Percentiles rank a stretch among this genome's conserved stretches.
These are phyloP conservation scores for Neoniphon sammara DNA, from an alignment of 2,797 vertebrate genomes.

Conservation along the genomic window DNA sequence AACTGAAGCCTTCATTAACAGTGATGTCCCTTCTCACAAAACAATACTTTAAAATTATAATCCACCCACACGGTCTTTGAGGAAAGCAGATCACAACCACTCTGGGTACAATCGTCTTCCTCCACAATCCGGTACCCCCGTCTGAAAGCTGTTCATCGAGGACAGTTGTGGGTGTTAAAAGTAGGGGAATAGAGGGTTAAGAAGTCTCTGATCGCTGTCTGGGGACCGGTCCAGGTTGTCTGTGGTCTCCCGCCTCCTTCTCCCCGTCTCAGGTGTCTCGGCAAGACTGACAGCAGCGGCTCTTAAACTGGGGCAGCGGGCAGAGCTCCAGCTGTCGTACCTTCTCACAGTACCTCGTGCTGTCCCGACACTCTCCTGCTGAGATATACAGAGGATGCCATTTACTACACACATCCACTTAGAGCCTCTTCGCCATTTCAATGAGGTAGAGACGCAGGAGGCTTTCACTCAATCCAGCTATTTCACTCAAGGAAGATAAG, in stretches of 20 bases:
- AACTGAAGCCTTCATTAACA: conserved; percentile 70
- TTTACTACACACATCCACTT: not conserved
- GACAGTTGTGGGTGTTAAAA: conserved; percentile 43
- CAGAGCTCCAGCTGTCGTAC: conserved; percentile 95
- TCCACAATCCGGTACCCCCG: conserved; percentile 26
- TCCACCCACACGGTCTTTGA: conserved; percentile 37
- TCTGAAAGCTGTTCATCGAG: conserved; percentile 14
- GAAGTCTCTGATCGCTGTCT: conserved; percentile 45
- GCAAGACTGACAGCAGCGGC: conserved; percentile 94
- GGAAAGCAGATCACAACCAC: conserved; percentile 29
- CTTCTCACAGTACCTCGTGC: conserved; percentile 96
- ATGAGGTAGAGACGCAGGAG: not conserved
- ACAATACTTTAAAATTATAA: conserved; percentile 41
- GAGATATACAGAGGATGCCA: conserved; percentile 24
- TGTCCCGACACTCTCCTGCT: conserved; percentile 92
- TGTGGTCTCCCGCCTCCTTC: not conserved
- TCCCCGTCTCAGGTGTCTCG: conserved; percentile 84
- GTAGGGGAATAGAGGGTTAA: conserved; percentile 34
- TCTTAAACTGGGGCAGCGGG: conserved; percentile 91
- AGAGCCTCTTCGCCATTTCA: not conserved
- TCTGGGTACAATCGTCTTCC: conserved; percentile 31
- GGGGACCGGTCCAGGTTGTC: conserved; percentile 40
- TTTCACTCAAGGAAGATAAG: not conserved
- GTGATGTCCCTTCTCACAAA: conserved; percentile 31
- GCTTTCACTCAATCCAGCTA: not conserved